Conservation (phyloP, 2,113 vertebrate species). For the Pseudorhombus dupliciocellatus region DNA sequence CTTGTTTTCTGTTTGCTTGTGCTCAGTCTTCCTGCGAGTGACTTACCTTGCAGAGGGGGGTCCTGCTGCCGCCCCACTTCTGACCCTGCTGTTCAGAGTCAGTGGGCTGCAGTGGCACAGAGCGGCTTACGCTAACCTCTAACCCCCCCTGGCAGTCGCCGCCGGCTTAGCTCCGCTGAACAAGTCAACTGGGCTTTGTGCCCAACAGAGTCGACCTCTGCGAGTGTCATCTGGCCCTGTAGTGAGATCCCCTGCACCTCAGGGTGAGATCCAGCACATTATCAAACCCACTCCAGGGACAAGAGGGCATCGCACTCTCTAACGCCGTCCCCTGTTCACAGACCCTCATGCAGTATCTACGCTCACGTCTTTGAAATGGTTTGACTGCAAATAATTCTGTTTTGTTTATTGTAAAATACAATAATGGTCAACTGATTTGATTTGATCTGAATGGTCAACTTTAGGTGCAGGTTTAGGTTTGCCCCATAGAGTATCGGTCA, state of each 20-base stretch:
- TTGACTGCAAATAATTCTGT: background rate
- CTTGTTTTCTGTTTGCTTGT: background rate
- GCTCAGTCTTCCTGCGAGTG: background rate
- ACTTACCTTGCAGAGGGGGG: slow-evolving; percentile 24
- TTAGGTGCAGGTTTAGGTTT: background rate
- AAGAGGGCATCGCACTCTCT: slow-evolving; percentile 25
- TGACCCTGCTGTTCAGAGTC: slow-evolving; percentile 57
- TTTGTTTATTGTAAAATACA: background rate
- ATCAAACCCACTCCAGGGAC: slow-evolving; percentile 50
- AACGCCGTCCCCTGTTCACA: background rate
- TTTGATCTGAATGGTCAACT: no score
- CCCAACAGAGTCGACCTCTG: slow-evolving; percentile 53
- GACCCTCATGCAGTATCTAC: slow-evolving; percentile 1
- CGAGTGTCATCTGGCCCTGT: slow-evolving; percentile 53
- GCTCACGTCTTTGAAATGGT: background rate
- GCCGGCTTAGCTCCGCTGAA: slow-evolving; percentile 57
- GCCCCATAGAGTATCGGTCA: background rate
- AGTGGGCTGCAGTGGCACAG: slow-evolving; percentile 58
- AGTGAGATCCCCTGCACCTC: slow-evolving; percentile 40
- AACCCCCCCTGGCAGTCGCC: slow-evolving; percentile 54
- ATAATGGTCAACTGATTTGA: background rate
- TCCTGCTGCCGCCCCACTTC: slow-evolving; percentile 14
- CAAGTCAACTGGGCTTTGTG: slow-evolving; percentile 58
- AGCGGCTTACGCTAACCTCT: slow-evolving; percentile 65
- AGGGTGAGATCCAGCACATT: slow-evolving; percentile 54